These are phyloP conservation scores for Corythornis leucogaster DNA, from an alignment of 2,797 vertebrate genomes.

Conservation along the genomic window DNA sequence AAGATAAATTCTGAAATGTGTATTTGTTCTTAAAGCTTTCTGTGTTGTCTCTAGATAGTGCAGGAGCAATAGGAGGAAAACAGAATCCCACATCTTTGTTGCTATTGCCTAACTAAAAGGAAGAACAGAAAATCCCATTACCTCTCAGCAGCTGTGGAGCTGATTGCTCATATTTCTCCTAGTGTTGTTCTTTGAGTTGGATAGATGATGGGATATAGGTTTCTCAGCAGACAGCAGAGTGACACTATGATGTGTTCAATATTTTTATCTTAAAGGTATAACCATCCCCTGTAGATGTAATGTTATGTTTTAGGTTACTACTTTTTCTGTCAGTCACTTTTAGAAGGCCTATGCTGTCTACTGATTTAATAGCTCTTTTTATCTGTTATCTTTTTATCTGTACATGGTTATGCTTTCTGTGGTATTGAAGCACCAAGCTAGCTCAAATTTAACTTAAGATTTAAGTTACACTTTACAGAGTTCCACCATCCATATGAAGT, in stretches of 20 bases:
- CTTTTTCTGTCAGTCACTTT: neutral
- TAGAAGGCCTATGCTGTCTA: neutral
- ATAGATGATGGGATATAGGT: neutral
- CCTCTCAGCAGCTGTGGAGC: neutral
- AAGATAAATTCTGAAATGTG: conserved; percentile 17
- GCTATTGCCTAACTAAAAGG: neutral
- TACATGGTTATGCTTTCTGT: neutral
- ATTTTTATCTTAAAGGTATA: neutral
- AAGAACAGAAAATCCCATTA: neutral
- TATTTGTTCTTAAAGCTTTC: conserved; percentile 36
- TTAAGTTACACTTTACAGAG: neutral
- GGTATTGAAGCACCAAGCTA: neutral
- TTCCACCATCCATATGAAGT: neutral
- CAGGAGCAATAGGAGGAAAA: neutral
- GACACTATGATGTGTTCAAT: neutral
- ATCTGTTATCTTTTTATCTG: neutral
- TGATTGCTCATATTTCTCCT: neutral
- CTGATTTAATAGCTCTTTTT: neutral
- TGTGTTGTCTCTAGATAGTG: neutral
- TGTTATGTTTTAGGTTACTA: neutral
- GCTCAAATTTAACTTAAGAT: neutral
- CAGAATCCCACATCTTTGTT: neutral
- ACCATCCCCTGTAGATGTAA: neutral
- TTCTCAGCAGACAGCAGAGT: neutral
- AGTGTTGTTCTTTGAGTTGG: neutral